Evolutionary conservation across 1,140 invertebrate genomes (phyloP), one percentile per base, ranked within the genome.

Genomic region (Holotrichia oblita): DNA sequence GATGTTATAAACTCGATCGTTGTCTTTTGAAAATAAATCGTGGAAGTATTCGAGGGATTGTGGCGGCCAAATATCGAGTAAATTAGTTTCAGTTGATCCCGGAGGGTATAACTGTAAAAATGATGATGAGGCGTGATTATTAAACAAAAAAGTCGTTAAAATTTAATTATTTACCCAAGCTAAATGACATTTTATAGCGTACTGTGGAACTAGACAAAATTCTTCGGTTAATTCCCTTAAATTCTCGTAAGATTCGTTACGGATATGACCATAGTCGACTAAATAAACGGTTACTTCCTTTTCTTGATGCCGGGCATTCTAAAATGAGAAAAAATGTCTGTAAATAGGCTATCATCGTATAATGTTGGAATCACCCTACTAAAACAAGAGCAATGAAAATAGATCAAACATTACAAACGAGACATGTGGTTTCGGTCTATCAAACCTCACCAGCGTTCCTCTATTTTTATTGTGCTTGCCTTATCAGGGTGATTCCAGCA

Each of bases 171-270:
- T 41, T 41, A 74, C 73, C 34, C 73, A 74, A 14, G 73, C 73
- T n/a, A 79, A n/a, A 48, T 42, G 69, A 41, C 78, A 79, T 12
- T 55, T 27, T 41, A 79, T 77, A 6, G 78, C 78, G 41, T 72
- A 76, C 24, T 77, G 22, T 0, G 78, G 78, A 24, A 69, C 34
- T 2, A 17, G 0, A 24, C 78, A 79, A 72, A 69, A 77, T 17
- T 17, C 34, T 20, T 59, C 27, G 6, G 61, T 41, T 22, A 74
- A 41, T 20, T 74, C 73, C 9, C 73, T 40, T 20, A 74, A 14
- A 17, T 17, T 42, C 20, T 44, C 40, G 20, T 17, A 74, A 41
- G 34, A n/a, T 41, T 12, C 22, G n/a, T 40, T 44, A 17, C 40
- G n/a, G 8, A 17, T 24, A 14, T 74, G 73, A 3, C 73, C 73